Evolutionary conservation across 2,888 invertebrate species (phyloP), one percentile per base, ranked within the genome.

Genomic region (Oeneis ivallda): DNA sequence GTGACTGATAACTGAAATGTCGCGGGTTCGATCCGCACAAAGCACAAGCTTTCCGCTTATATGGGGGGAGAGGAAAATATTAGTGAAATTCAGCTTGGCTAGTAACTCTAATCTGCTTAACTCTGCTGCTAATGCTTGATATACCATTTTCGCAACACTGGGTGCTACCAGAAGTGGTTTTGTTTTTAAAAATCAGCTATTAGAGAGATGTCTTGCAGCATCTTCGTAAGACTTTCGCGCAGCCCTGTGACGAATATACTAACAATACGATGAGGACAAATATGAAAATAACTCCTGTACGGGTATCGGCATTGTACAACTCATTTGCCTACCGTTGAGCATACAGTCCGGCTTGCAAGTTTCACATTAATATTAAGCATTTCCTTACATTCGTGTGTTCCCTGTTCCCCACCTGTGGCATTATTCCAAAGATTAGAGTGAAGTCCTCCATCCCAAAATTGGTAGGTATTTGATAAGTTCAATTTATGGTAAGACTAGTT

Each of bases 291-390:
- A 89, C 87, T 87, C 83, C 81, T 81, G 83, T 84, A 79, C 84
- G 80, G 80, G 86, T 92, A 92, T 92, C 88, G 91, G 91, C 90
- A 91, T 84, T 81, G 79, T 84, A 87, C 87, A 90, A 89, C 90
- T 92, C 91, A 91, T 91, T 92, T 91, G 91, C 90, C 89, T 92
- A 90, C 90, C 85, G 81, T 82, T 78, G 78, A 66, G 57, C 47
- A 81, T 75, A 88, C 76, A 73, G 69, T 74, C 68, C 34, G 1
- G 37, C 6, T 53, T 70, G 66, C 59, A 77, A 75, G 64, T 74
- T 58, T 62, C 13, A 66, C 34, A 50, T 13, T 65, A 58, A 11
- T 61, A 60, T 37, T 59, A 2, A 50, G 50, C 34, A 65, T 39
- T 57, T 47, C 65, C 59, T 26, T 56, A 19, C 56, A 56, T 39